Evolutionary conservation across 2,888 invertebrate genomes (phyloP).

Genomic region (Seira sanloemensis): DNA sequence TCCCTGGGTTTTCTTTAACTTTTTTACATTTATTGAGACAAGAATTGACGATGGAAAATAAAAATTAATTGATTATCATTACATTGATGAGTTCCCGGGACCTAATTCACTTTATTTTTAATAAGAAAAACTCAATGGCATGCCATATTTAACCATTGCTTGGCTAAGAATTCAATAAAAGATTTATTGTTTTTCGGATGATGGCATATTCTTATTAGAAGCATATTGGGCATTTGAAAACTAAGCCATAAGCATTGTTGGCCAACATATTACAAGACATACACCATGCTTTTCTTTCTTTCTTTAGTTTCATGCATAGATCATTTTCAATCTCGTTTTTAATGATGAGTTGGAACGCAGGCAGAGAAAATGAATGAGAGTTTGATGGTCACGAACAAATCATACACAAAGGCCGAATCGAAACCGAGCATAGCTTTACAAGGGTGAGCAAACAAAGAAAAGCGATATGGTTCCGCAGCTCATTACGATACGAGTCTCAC

Average conservation of each 20-base stretch:
- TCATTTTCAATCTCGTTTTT: constrained; percentile 23
- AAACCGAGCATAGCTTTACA: too few species aligned
- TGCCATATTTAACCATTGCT: too few species aligned
- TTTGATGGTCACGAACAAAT: constrained; percentile 44
- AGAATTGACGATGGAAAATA: neutral
- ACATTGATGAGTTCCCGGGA: neutral
- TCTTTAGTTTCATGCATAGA: neutral
- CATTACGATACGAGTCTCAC: constrained; percentile 42
- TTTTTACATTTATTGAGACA: too few species aligned
- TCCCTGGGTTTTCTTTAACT: neutral
- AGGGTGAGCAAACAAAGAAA: too few species aligned
- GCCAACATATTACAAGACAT: too few species aligned
- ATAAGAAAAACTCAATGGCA: too few species aligned
- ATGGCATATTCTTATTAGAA: too few species aligned
- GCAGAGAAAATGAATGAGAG: constrained; percentile 45
- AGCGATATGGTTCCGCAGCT: too few species aligned
- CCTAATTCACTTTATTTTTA: neutral
- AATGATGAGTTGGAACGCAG: constrained; percentile 45
- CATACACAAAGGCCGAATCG: constrained; percentile 6
- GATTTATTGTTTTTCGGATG: neutral
- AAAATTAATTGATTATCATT: neutral
- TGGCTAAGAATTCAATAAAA: neutral
- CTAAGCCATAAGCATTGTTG: too few species aligned
- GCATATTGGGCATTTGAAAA: too few species aligned
- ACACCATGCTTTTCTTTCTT: neutral